phyloP scores from a whole-genome alignment of 2,113 vertebrate genomes.

The Engystomops pustulosus region DNA sequence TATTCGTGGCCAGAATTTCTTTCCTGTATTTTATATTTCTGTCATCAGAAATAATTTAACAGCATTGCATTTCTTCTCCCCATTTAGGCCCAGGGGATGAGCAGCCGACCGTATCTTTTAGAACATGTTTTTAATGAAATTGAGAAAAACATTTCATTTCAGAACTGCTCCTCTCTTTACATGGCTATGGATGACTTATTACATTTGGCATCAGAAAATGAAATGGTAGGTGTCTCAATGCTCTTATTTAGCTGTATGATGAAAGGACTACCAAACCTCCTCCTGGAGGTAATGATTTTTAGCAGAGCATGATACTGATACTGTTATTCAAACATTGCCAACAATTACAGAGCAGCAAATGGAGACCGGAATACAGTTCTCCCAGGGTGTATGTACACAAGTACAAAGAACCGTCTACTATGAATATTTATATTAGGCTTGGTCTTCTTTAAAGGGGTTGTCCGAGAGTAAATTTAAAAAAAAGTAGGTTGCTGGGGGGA shows the following conservation, averaged over 20 bases:
- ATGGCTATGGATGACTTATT: constrained; percentile 79
- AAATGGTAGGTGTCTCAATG: constrained; percentile 72
- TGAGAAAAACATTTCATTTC: constrained; percentile 82
- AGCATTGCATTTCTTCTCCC: constrained; percentile 60
- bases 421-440: no score
- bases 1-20: background rate
- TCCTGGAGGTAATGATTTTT: background rate
- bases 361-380: no score
- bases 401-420: no score
- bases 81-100: constrained; percentile 88
- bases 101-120: constrained; percentile 83
- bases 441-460: no score
- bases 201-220: constrained; percentile 67
- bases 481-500: no score
- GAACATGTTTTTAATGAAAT: constrained; percentile 86
- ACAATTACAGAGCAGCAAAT: constrained; percentile 15
- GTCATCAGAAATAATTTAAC: background rate
- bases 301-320: background rate
- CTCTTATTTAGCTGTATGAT: background rate
- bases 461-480: no score
- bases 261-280: background rate
- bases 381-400: background rate
- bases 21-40: background rate
- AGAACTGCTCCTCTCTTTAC: constrained; percentile 88
- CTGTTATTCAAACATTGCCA: background rate